Base-by-base conservation (phyloP, 2,888 invertebrate species). In the Cordilura impudica region DNA sequence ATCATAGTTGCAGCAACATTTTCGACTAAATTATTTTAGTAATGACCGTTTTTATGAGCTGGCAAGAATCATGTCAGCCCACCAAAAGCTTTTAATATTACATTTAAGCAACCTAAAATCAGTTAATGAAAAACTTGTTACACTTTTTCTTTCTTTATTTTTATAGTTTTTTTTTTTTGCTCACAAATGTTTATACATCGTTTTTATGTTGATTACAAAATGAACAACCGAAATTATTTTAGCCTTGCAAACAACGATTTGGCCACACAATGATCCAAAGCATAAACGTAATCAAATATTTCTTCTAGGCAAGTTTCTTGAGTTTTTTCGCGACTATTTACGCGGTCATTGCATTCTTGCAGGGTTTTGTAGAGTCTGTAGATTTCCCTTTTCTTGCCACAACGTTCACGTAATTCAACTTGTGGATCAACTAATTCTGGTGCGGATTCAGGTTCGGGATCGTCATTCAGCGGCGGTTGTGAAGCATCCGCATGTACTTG, bases 291-390 rank as follows among this genome's bases (percentile, higher is more conserved):
- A 90, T 98, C 97, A 83, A 95, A 92, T 19, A 98, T 91, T 90
- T 98, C 98, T 89, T 98, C 97, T 21, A 93, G 91, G 86, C 98
- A 98, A 12, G 93, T 95, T 90, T 98, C 98, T 0, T 93, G 90
- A 0, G 98, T 98, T 82, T 94, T 91, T 29, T 92, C 91, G 82
- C 93, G 92, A 53, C 95, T 94, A 86, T 92, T 94, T 0, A 98
- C 98, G 61, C 98, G 93, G 82, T 95, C 93, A 84, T 94, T 96
- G 90, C 98, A 98, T 43, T 92, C 92, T 81, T 94, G 93, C 7
- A 69, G 21, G 0, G 35, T 56, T 4, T 63, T 26, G 8, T 31
- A 63, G 4, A 69, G 58, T 12, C 14, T 26, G 6, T 8, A 8
- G 4, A 75, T 67, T n/a, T 39, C 3, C 3, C 19, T 23, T 39